Evolutionary conservation across 2,888 invertebrate genomes (phyloP).

Genomic region (Tipula confusa): DNA sequence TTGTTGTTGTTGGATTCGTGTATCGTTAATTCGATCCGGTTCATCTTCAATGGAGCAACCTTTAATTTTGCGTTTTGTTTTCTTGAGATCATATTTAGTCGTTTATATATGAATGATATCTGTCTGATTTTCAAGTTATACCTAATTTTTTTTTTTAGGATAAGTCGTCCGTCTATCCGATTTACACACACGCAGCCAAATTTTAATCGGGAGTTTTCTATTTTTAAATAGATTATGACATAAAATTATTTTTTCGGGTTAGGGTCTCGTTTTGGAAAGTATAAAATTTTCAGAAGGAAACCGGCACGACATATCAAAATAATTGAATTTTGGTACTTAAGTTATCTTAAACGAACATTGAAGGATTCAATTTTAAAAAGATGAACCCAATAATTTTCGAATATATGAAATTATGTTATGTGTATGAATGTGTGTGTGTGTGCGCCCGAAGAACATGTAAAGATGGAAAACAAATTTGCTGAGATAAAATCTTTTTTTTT

Average conservation of each 20-base stretch:
- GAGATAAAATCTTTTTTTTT: not conserved
- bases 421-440: not conserved
- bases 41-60: not conserved
- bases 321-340: not conserved
- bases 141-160: not conserved
- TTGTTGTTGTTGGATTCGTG: no score
- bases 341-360: not conserved
- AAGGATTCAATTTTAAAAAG: slow-evolving; percentile 5
- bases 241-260: not conserved
- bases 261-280: not conserved
- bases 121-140: not conserved
- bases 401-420: not conserved
- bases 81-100: not conserved
- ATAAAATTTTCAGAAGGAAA: not conserved
- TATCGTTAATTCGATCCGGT: slow-evolving; percentile 9
- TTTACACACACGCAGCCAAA: not conserved
- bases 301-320: not conserved
- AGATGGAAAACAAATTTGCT: not conserved
- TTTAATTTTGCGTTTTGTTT: slow-evolving; percentile 15
- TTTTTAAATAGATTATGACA: not conserved
- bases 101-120: not conserved
- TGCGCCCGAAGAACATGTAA: not conserved
- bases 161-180: no score
- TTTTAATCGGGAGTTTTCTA: not conserved
- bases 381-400: not conserved